Evolutionary conservation across 1,140 invertebrate species (phyloP).

Genomic region (Drosophila rufa): DNA sequence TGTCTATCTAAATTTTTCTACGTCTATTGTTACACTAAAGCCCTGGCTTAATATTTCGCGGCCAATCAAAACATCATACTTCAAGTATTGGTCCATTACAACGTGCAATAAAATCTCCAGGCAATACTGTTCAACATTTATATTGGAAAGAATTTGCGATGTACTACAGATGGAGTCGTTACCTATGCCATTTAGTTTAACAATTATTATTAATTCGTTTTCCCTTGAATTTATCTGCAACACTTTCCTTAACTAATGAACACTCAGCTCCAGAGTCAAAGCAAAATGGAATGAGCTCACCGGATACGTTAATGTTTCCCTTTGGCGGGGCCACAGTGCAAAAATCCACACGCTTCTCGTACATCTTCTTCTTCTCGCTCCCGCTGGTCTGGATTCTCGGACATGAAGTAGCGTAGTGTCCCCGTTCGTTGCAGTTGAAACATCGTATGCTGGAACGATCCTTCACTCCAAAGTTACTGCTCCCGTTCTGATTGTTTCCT

Average conservation of each 20-base stretch:
- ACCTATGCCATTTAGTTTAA: conserved; percentile 12
- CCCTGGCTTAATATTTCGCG: no score
- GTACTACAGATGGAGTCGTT: conserved; percentile 9
- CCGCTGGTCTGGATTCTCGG: neutral
- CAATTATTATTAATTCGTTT: conserved; percentile 19
- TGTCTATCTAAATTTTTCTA: no score
- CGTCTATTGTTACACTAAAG: no score
- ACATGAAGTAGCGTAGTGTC: no score
- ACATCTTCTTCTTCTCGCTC: neutral
- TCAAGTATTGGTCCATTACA: no score
- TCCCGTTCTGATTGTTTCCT: no score
- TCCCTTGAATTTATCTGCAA: conserved; percentile 10
- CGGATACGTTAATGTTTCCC: neutral
- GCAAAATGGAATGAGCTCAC: neutral
- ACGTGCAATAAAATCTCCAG: no score
- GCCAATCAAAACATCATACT: no score
- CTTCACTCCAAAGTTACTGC: no score
- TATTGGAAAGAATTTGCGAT: conserved; percentile 3
- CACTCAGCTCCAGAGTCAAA: neutral
- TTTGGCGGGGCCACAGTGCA: conserved; percentile 1
- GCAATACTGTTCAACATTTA: conserved; percentile 13
- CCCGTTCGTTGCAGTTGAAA: no score
- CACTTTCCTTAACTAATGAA: conserved; percentile 1
- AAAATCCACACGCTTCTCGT: conserved; percentile 9
- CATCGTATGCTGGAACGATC: no score